Evolutionary conservation across 35 echinoderm and acorn worm genomes (phyloP), one percentile per base, ranked within the genome.

Genomic region (Ophioderma brevispina): DNA sequence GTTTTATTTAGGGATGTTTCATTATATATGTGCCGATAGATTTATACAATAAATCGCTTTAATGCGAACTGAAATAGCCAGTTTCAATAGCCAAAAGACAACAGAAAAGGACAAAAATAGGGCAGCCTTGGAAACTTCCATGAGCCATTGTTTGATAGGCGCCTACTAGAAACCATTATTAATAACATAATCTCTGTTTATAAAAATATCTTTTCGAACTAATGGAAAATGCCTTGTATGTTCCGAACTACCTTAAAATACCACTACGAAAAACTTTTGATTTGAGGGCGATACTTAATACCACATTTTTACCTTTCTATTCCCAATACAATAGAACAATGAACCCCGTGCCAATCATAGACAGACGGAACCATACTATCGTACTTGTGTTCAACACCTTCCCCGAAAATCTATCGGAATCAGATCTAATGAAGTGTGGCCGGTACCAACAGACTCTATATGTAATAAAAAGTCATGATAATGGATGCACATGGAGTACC

Each of bases 281-380:
- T 13, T 77, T 13, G 6, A 77, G 8, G 13, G 8, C 34, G 28
- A 77, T 77, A 13, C 6, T 77, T 31, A 13, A 11, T 37, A 11
- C 25, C 59, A 15, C 3, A 13, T 70, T 25, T 70, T 63, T 81
- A 1, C 21, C 86, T 79, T 82, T 41, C 23, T 40, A 77, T 88
- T 33, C 15, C n/a, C n/a, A n/a, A n/a, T n/a, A n/a, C n/a, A n/a
- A n/a, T 75, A 95, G 93, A 75, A 84, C 93, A 41, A 95, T 95
- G 93, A 95, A 95, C 38, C 93, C 93, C 0, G 93, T 95, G 11
- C 93, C 93, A 23, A 91, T 95, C 37, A 82, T 95, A 21, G 89
- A 95, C 38, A 89, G 86, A 84, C 70, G 80, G 13, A 95, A 63
- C 0, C 46, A 91, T 35, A 77, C 82, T 1, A 87, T 95, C 0